A percentile compares a stretch with the other conserved stretches of the same genome.
These are phyloP conservation scores for Potorous gilbertii DNA, from an alignment of 2,797 vertebrate genomes.

Conservation along the genomic window DNA sequence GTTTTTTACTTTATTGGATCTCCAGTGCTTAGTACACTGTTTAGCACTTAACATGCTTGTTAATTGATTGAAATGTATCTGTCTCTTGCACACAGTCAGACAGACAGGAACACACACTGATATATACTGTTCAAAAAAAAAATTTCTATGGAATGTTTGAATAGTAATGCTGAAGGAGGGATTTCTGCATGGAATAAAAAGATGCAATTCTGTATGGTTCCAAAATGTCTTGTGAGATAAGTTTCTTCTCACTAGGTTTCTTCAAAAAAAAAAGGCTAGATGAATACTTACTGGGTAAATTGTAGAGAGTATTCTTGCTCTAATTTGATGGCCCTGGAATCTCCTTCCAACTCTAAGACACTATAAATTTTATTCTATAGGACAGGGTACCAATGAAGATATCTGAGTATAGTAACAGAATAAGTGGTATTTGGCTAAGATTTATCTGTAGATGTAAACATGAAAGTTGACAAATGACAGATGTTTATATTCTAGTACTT, in stretches of 20 bases:
- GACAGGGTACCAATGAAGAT: not conserved
- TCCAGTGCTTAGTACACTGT: not conserved
- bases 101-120: not conserved
- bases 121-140: not conserved
- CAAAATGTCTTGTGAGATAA: not conserved
- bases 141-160: not conserved
- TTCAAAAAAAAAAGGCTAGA: not conserved
- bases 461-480: not conserved
- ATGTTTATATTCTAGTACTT: not conserved
- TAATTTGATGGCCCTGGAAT: not conserved
- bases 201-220: not conserved
- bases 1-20: not conserved
- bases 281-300: not conserved
- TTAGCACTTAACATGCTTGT: not conserved
- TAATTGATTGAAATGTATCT: not conserved
- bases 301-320: not conserved
- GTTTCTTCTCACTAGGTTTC: not conserved
- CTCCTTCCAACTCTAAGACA: not conserved
- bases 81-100: too few relatives aligned
- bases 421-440: not conserved
- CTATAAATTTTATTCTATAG: not conserved
- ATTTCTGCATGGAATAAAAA: not conserved
- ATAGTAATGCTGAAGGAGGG: not conserved
- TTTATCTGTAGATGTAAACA: not conserved
- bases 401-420: not conserved